Percentiles rank a stretch among this genome's conserved stretches.
Evolutionary conservation across 2,888 invertebrate genomes (phyloP).

Genomic region (Isoperla grammatica): DNA sequence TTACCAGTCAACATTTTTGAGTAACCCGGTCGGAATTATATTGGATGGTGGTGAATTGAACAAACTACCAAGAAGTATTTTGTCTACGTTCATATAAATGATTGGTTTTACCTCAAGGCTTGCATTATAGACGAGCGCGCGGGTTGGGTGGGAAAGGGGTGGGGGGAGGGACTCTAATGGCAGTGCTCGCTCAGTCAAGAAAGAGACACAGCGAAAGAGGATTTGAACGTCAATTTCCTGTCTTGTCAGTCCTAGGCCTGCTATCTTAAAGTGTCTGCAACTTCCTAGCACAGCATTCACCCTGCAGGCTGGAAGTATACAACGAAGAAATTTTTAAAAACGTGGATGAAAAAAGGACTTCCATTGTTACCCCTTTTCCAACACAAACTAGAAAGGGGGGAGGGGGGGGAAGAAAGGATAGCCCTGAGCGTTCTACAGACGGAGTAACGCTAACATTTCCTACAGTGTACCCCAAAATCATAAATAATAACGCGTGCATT

Average conservation of each 20-base stretch:
- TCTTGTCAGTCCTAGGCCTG: conserved; percentile 8
- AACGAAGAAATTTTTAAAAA: conserved; percentile 13
- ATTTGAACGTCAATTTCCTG: conserved; percentile 19
- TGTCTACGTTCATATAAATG: not conserved
- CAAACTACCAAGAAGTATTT: too few species aligned
- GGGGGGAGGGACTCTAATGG: conserved; percentile 13
- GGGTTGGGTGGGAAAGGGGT: not conserved
- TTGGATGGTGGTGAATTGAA: too few species aligned
- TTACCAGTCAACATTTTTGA: too few species aligned
- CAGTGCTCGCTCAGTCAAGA: conserved; percentile 19
- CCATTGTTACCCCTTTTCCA: conserved; percentile 15
- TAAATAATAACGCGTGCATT: too few species aligned
- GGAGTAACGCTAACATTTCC: too few species aligned
- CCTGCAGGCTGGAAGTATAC: conserved; percentile 12
- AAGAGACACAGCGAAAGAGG: conserved; percentile 12
- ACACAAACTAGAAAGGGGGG: too few species aligned
- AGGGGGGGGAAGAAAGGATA: too few species aligned
- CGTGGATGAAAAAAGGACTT: conserved; percentile 7
- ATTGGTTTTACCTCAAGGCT: conserved; percentile 15
- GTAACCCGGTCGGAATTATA: too few species aligned
- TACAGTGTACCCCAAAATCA: too few species aligned
- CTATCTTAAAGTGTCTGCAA: conserved; percentile 10
- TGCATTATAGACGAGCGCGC: conserved; percentile 3
- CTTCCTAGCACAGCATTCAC: not conserved
- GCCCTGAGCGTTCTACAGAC: too few species aligned